Conservation (phyloP, 1,140 invertebrate genomes). For the Musca vetustissima region DNA sequence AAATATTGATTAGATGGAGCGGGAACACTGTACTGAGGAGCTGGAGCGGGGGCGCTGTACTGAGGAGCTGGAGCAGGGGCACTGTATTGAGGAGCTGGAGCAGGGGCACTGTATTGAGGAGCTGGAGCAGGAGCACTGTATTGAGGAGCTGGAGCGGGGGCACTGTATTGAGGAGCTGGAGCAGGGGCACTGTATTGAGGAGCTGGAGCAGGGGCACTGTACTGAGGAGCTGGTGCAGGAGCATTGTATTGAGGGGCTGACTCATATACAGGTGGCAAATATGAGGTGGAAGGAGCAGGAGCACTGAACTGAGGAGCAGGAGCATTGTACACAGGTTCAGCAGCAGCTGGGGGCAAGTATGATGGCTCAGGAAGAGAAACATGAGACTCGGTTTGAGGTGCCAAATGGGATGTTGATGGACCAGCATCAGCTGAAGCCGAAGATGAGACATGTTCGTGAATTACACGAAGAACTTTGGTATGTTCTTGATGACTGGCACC, state of each 20-base stretch:
- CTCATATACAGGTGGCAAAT: not conserved
- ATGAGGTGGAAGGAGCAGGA: not conserved
- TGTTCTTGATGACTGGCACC: not conserved
- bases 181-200: slow-evolving; percentile 31
- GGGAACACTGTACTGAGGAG: not conserved
- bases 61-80: not conserved
- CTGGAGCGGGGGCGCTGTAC: slow-evolving; percentile 4
- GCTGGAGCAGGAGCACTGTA: slow-evolving; percentile 15
- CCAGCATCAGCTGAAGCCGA: not conserved
- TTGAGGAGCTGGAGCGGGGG: not conserved
- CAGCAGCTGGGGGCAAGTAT: slow-evolving; percentile 9
- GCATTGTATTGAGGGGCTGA: slow-evolving; percentile 25
- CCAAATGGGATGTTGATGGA: not conserved
- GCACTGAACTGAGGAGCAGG: slow-evolving; percentile 28
- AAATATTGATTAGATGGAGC: too few species aligned
- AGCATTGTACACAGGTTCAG: not conserved
- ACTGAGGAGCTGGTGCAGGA: slow-evolving; percentile 30
- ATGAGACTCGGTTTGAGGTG: not conserved
- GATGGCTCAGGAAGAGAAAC: slow-evolving; percentile 25
- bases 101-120: slow-evolving; percentile 31
- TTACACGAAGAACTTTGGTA: not conserved
- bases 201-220: slow-evolving; percentile 16
- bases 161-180: not conserved
- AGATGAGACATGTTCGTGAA: not conserved
- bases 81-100: not conserved